A percentile compares a stretch with the other conserved stretches of the same genome.
Conservation (phyloP, 2,797 vertebrate species). For the Geotrypetes seraphini region DNA sequence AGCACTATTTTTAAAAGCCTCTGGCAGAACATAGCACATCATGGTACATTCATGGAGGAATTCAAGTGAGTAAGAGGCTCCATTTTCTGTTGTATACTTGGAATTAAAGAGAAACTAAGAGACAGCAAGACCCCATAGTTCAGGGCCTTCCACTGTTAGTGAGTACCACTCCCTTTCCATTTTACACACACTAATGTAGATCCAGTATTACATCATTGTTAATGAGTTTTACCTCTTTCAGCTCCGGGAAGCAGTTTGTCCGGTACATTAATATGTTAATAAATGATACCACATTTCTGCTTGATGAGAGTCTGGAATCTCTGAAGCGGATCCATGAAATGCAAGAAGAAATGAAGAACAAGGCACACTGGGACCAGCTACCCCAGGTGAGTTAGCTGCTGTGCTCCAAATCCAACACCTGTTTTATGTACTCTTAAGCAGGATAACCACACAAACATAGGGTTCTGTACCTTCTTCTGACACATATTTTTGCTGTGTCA, state of each 20-base stretch:
- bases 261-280: constrained; percentile 99
- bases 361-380: constrained; percentile 92
- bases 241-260: constrained; percentile 97
- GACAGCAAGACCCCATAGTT: too few species aligned
- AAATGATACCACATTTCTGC: constrained; percentile 94
- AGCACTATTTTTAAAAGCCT: constrained; percentile 98
- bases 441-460: too few species aligned
- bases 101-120: too few species aligned
- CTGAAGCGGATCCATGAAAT: constrained; percentile 96
- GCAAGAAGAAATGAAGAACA: constrained; percentile 98
- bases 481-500: too few species aligned
- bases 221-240: too few species aligned
- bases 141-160: too few species aligned
- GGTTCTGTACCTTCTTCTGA: too few species aligned
- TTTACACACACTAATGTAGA: too few species aligned
- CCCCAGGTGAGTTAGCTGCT: constrained; percentile 89
- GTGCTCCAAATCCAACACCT: too few species aligned
- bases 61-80: constrained; percentile 81
- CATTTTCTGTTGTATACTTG: neutral
- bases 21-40: constrained; percentile 94
- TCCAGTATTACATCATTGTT: too few species aligned
- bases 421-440: too few species aligned
- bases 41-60: constrained; percentile 95
- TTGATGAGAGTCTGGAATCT: constrained; percentile 95
- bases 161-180: too few species aligned